Base-by-base conservation (phyloP, 1,140 invertebrate species). In the Drosophila insularis region DNA sequence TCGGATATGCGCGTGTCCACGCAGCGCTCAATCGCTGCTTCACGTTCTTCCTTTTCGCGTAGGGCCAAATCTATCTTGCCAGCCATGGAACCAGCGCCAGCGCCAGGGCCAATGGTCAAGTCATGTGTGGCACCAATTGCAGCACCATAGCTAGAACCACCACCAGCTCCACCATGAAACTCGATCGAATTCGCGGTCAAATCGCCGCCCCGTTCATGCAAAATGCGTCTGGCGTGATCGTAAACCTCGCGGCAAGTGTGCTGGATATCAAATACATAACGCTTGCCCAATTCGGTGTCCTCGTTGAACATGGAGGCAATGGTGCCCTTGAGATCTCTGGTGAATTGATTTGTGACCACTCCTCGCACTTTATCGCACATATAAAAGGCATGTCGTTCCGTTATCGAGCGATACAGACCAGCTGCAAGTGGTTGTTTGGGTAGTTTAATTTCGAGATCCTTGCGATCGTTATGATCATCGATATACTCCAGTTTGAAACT, bases 271-370 rank as follows among this genome's bases (percentile, higher is more conserved):
- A 97, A 98, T 31, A 98, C 96, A 92, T 97, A 98, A 43, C 96
- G 96, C 76, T 97, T 97, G 4, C 96, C 97, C 35, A 97, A 91
- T 2, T 96, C 96, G 27, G 96, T 96, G 80, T 97, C 96, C 92
- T 97, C 97, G 92, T 97, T 97, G 93, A 98, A 98, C 90, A 97
- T 96, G 1, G 97, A 97, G 63, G 96, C 96, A 79, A 98, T 96
- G n/a, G 96, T 97, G 63, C 97, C 97, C 94, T 98, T 98, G 63
- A 98, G 93, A 92, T 98, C 97, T 64, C 96, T 93, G 37, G 97
- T 97, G 86, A 96, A 97, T 91, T 98, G 97, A 53, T 96, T 95
- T 3, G 96, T 97, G 23, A 98, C 97, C 63, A 96, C 96, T 79
- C 94, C 96, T 11, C 96, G 94, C 1, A 98, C 97, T 0, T 97